These are phyloP conservation scores for Mionectes macconnelli DNA, from an alignment of 2,113 vertebrate species.

Conservation along the genomic window DNA sequence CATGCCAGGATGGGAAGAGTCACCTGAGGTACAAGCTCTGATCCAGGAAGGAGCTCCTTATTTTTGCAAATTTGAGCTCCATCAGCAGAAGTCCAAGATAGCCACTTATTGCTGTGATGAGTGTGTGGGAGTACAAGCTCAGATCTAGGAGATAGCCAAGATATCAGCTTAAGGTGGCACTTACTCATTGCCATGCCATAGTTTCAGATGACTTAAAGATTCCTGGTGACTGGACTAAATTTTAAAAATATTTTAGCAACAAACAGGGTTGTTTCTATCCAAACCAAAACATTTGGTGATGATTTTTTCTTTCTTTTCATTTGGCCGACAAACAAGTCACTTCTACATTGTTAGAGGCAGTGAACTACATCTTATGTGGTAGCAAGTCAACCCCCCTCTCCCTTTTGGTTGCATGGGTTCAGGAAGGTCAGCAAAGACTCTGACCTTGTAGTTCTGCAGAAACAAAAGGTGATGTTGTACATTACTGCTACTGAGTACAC, in stretches of 20 bases:
- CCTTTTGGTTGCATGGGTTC: neutral
- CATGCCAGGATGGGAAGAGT: neutral
- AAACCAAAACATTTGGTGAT: neutral
- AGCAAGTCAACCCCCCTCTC: neutral
- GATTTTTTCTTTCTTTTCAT: neutral
- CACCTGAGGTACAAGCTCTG: neutral
- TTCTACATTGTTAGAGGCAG: neutral
- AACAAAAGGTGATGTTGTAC: neutral
- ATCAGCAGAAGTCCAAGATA: neutral
- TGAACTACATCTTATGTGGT: neutral
- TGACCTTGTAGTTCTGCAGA: neutral
- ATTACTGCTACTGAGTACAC: neutral
- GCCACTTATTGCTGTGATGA: neutral
- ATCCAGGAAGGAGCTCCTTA: neutral
- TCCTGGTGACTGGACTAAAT: neutral
- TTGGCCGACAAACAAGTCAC: neutral
- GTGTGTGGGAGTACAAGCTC: accelerated
- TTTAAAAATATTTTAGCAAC: neutral
- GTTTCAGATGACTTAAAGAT: neutral
- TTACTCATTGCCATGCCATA: neutral
- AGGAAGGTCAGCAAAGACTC: neutral
- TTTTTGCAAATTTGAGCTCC: neutral
- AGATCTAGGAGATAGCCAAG: neutral
- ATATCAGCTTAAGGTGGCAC: neutral
- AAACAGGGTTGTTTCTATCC: neutral